phyloP scores from a whole-genome alignment of 1,140 invertebrate genomes.

The Drosophila lini region DNA sequence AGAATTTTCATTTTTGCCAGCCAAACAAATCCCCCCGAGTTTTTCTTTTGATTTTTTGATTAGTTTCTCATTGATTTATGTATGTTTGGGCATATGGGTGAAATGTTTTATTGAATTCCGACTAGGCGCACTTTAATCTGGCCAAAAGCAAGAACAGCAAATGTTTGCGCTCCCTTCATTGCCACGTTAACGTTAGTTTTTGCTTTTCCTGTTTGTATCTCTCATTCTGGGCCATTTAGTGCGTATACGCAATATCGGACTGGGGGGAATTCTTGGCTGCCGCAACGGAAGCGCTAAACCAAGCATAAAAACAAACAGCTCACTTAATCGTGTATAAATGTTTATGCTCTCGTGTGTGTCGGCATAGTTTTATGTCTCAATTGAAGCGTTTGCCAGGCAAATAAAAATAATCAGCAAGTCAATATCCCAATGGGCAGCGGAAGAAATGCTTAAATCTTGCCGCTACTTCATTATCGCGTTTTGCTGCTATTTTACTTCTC shows the following conservation, averaged over 20 bases:
- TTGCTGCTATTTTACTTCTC: neutral
- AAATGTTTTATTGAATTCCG: conserved; percentile 43
- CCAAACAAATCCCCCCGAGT: conserved; percentile 48
- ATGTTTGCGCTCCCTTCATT: conserved; percentile 18
- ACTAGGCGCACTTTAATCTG: conserved; percentile 50
- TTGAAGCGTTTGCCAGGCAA: conserved; percentile 68
- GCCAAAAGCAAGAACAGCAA: conserved; percentile 1
- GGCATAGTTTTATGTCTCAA: conserved; percentile 81
- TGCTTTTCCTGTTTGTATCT: conserved; percentile 52
- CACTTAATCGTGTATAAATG: conserved; percentile 81
- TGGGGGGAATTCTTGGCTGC: conserved; percentile 17
- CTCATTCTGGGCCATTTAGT: conserved; percentile 70
- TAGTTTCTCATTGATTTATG: conserved; percentile 77
- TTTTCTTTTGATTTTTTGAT: conserved; percentile 69
- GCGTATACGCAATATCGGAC: conserved; percentile 64
- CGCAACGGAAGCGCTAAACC: conserved; percentile 74
- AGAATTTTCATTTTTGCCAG: conserved; percentile 7
- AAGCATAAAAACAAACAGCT: conserved; percentile 83
- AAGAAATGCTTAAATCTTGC: conserved; percentile 62
- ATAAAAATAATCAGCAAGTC: conserved; percentile 82
- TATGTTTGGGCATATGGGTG: conserved; percentile 6
- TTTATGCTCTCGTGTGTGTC: conserved; percentile 64
- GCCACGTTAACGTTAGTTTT: conserved; percentile 40
- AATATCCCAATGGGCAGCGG: conserved; percentile 52
- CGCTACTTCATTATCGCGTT: conserved; percentile 19